Percentiles rank a stretch among this genome's conserved stretches.
Evolutionary conservation across 2,888 invertebrate genomes (phyloP).

Genomic region (Pyrrhia umbra): DNA sequence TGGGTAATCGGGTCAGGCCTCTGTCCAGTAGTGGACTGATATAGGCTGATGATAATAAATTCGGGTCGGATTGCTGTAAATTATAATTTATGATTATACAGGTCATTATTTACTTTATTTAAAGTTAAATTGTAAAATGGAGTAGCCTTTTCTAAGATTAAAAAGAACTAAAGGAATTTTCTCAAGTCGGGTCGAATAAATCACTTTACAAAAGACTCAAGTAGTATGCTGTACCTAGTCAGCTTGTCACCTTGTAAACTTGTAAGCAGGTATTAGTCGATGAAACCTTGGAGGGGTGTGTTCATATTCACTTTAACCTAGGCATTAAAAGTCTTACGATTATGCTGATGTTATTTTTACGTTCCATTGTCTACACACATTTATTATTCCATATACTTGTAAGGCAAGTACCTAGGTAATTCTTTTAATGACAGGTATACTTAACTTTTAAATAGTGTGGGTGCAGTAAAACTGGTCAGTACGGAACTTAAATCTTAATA

Average conservation of each 20-base stretch:
- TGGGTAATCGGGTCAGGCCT: too few species aligned
- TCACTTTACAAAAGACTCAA: slow-evolving; percentile 3
- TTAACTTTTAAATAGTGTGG: too few species aligned
- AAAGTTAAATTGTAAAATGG: too few species aligned
- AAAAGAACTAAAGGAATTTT: not conserved
- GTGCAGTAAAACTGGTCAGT: not conserved
- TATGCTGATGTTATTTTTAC: slow-evolving; percentile 26
- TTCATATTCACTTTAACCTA: slow-evolving; percentile 5
- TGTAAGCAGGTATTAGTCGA: slow-evolving; percentile 38
- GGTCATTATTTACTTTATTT: too few species aligned
- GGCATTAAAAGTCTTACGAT: slow-evolving; percentile 4
- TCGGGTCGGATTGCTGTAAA: too few species aligned
- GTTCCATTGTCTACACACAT: slow-evolving; percentile 20
- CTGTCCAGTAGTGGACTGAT: too few species aligned
- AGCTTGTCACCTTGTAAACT: slow-evolving; percentile 34
- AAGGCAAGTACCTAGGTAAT: too few species aligned
- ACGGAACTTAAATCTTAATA: not conserved
- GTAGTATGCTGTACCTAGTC: slow-evolving; percentile 15
- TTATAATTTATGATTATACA: too few species aligned
- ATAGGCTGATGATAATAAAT: too few species aligned
- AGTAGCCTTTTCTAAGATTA: not conserved
- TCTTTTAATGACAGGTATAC: too few species aligned
- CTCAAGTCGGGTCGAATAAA: slow-evolving; percentile 2
- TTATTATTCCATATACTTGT: not conserved
- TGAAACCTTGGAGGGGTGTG: slow-evolving; percentile 40